Evolutionary conservation across 92 coral and sea anemone genomes (phyloP), one percentile per base, ranked within the genome.

Genomic region (Heteractis magnifica): DNA sequence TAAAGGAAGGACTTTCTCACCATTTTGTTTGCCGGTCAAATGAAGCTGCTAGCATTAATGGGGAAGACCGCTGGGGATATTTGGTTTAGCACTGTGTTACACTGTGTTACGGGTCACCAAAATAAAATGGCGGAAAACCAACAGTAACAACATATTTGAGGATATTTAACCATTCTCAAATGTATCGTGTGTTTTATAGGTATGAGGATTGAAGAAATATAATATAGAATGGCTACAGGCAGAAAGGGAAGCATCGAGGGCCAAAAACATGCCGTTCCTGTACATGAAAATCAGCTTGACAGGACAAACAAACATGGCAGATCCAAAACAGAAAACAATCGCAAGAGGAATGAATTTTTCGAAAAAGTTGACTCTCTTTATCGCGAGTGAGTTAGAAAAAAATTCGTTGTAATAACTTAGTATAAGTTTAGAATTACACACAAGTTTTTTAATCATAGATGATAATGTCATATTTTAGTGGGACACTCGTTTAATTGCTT

Each of bases 261-360:
- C 48, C 73, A 68, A 23, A 23, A 68, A 21, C 11, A 26, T 26
- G 6, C 10, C 21, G 73, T 14, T 21, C 64, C 77, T 81, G 20
- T 70, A 10, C 84, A 70, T 13, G 77, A 81, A 81, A 52, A 16
- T 6, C 77, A 19, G 23, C 20, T 49, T 14, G 56, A 81, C 23
- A 50, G 23, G 49, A 41, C 8, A 68, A 48, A 26, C 14, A 65
- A 65, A 48, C 77, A 68, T 49, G 77, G 73, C 49, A 71, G 77
- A 87, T 76, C 41, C 49, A 51, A 10, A 49, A 62, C 56, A 34
- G 55, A 72, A 62, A 89, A 34, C 44, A 34, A 68, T 56, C 92
- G 89, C 71, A 96, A 92, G 82, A 96, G 89, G 75, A 76, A 87
- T 52, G 95, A 94, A 19, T 96, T 94, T 82, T 90, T 89, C 83